These are phyloP conservation scores for Myotis myotis DNA, from an alignment of 2,797 vertebrate genomes.

Conservation along the genomic window DNA sequence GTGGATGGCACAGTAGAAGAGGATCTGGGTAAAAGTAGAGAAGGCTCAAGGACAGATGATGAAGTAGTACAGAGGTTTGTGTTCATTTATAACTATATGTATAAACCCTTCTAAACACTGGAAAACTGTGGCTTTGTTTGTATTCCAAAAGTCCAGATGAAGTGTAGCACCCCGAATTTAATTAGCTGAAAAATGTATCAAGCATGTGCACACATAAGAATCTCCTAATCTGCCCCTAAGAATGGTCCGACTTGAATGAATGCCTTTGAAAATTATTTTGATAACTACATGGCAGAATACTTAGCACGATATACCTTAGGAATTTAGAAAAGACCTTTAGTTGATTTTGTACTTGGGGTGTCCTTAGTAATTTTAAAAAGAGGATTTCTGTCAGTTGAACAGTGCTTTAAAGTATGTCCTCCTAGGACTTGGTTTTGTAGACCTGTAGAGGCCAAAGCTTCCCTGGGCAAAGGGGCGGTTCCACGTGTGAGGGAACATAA, in stretches of 20 bases:
- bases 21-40: constrained; percentile 96
- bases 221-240: neutral
- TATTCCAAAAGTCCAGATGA: no score
- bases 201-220: neutral
- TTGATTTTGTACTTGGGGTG: neutral
- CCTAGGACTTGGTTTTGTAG: neutral
- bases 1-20: constrained; percentile 94
- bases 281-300: neutral
- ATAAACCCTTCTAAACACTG: neutral
- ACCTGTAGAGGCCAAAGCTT: neutral
- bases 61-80: constrained; percentile 96
- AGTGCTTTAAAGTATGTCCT: constrained; percentile 1
- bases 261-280: neutral
- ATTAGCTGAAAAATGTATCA: neutral
- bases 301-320: neutral
- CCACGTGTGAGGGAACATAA: neutral
- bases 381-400: neutral
- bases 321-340: neutral
- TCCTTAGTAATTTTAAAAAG: neutral
- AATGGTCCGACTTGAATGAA: neutral
- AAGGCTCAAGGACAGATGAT: constrained; percentile 96
- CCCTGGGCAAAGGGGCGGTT: neutral
- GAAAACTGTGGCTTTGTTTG: neutral
- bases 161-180: no score
- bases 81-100: neutral